Conservation (phyloP, 2,888 invertebrate species). For the Poecilus cupreus region DNA sequence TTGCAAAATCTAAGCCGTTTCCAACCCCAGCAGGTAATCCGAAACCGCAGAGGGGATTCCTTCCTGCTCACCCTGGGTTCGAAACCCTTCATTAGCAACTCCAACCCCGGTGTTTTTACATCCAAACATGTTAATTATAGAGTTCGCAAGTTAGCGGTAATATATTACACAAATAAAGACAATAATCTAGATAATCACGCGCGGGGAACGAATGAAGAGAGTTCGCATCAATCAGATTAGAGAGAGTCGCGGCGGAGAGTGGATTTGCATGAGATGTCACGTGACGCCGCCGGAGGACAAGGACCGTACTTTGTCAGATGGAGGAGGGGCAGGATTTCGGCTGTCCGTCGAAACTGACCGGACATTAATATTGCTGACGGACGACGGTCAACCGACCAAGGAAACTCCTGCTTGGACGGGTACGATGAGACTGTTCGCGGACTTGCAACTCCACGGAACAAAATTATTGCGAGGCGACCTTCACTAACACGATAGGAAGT, state of each 20-base stretch:
- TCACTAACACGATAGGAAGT: too few species aligned
- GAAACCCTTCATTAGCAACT: slow-evolving; percentile 18
- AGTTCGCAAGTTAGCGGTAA: background rate
- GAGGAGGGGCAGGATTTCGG: slow-evolving; percentile 1
- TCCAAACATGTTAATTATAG: background rate
- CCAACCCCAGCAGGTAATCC: background rate
- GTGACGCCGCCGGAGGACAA: too few species aligned
- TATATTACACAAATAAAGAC: too few species aligned
- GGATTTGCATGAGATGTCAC: too few species aligned
- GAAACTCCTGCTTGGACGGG: background rate
- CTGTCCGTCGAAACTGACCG: slow-evolving; percentile 32
- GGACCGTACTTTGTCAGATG: background rate
- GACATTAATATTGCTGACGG: slow-evolving; percentile 25
- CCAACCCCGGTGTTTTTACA: background rate
- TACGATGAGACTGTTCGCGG: slow-evolving; percentile 6
- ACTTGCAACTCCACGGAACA: background rate
- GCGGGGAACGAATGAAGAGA: too few species aligned
- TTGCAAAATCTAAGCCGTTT: slow-evolving; percentile 11
- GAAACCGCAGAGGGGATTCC: background rate
- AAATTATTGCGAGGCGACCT: background rate
- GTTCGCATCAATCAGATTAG: too few species aligned
- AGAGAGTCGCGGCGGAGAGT: too few species aligned
- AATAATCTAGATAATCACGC: too few species aligned
- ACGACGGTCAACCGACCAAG: slow-evolving; percentile 14
- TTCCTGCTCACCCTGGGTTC: background rate